Evolutionary conservation across 2,797 vertebrate species (phyloP).

Genomic region (Ispidina lecontei): DNA sequence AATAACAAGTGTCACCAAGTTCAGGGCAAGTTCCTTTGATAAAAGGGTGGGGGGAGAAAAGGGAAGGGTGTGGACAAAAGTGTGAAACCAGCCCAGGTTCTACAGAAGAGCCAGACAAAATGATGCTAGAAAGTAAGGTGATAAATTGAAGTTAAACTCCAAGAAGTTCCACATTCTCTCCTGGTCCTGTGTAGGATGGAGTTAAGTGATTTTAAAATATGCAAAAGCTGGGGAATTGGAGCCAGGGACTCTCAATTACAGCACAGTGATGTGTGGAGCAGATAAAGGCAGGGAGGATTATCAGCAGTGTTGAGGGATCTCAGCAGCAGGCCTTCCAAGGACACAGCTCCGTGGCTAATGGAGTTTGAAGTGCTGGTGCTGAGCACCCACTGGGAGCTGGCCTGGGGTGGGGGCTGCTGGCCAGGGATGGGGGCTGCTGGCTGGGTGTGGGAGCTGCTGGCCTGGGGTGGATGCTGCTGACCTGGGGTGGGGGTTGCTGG

Average conservation of each 20-base stretch:
- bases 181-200: background rate
- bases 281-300: background rate
- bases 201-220: background rate
- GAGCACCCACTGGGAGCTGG: background rate
- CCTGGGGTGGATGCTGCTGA: too few species aligned
- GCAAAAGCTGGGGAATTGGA: background rate
- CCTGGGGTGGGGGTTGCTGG: too few species aligned
- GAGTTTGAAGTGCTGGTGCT: background rate
- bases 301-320: background rate
- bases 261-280: background rate
- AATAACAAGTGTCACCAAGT: background rate
- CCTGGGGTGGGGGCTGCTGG: background rate
- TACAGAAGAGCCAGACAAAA: background rate
- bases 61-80: background rate
- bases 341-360: accelerated
- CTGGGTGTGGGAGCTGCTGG: background rate
- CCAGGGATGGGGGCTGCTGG: background rate
- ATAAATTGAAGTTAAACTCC: background rate
- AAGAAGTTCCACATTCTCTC: background rate
- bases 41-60: background rate
- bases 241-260: background rate
- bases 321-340: background rate
- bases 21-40: background rate
- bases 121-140: background rate
- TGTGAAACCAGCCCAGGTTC: background rate